phyloP scores from a whole-genome alignment of 2,888 invertebrate species.

The Quadroppia sp. region DNA sequence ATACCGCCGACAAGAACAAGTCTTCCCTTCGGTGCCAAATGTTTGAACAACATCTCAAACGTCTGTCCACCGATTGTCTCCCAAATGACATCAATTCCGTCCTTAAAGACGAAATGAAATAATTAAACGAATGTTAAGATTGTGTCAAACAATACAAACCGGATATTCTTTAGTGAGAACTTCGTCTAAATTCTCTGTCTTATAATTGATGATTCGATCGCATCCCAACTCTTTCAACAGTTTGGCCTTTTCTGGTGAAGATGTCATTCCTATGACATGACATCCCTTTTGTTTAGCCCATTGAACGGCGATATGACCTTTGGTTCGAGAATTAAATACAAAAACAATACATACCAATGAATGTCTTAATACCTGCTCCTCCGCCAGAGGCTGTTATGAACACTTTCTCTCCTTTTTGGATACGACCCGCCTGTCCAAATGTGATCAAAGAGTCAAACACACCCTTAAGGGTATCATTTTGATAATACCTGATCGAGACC shows the following conservation, averaged over 20 bases:
- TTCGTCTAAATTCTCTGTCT: too few relatives aligned
- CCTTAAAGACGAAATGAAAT: slow-evolving; percentile 18
- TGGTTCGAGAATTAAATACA: neutral
- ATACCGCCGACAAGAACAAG: slow-evolving; percentile 53
- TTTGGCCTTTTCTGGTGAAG: too few relatives aligned
- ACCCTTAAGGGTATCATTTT: too few relatives aligned
- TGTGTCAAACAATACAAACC: slow-evolving; percentile 6
- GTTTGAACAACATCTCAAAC: slow-evolving; percentile 44
- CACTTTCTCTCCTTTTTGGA: too few relatives aligned
- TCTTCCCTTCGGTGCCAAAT: slow-evolving; percentile 51
- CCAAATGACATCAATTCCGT: slow-evolving; percentile 47
- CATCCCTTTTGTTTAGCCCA: too few relatives aligned
- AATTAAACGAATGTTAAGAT: neutral
- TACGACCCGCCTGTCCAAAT: slow-evolving; percentile 39
- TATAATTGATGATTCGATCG: too few relatives aligned
- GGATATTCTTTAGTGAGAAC: too few relatives aligned
- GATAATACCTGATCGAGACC: too few relatives aligned
- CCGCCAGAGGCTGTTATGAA: slow-evolving; percentile 47
- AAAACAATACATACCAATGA: neutral
- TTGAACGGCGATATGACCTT: slow-evolving; percentile 43
- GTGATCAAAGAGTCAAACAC: too few relatives aligned
- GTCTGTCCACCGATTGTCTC: slow-evolving; percentile 46
- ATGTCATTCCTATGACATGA: too few relatives aligned
- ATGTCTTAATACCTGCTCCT: slow-evolving; percentile 43
- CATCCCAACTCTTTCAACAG: too few relatives aligned